phyloP scores from a whole-genome alignment of 1,140 invertebrate genomes.

The Dreissena rostriformis region DNA sequence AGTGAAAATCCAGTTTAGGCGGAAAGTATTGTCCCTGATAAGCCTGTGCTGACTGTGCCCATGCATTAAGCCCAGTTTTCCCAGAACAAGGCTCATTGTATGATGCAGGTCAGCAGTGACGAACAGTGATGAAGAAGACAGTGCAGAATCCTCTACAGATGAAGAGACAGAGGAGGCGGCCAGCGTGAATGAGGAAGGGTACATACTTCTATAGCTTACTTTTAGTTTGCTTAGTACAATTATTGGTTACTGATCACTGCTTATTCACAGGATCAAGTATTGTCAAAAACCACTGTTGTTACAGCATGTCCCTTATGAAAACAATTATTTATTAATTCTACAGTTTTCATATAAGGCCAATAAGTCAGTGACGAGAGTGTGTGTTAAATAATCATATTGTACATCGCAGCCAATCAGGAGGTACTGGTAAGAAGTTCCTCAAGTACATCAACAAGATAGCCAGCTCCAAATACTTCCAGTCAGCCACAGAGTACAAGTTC shows the following conservation, averaged over 20 bases:
- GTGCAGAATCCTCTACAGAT: slow-evolving; percentile 94
- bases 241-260: no score
- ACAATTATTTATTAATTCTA: neutral
- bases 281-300: no score
- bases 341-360: no score
- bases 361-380: no score
- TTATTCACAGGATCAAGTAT: no score
- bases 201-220: neutral
- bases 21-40: no score
- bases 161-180: slow-evolving; percentile 85
- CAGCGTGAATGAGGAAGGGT: slow-evolving; percentile 58
- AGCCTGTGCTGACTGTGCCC: no score
- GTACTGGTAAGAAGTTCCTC: slow-evolving; percentile 89
- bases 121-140: slow-evolving; percentile 91
- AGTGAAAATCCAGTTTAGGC: no score
- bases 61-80: no score
- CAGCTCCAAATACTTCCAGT: slow-evolving; percentile 94
- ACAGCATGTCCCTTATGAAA: no score
- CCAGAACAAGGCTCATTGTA: neutral
- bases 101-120: slow-evolving; percentile 74
- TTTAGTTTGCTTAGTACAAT: no score
- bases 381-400: no score
- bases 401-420: slow-evolving; percentile 55
- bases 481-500: slow-evolving; percentile 84
- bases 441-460: slow-evolving; percentile 95